Evolutionary conservation across 2,113 vertebrate genomes (phyloP).

Genomic region (Scophthalmus maximus): DNA sequence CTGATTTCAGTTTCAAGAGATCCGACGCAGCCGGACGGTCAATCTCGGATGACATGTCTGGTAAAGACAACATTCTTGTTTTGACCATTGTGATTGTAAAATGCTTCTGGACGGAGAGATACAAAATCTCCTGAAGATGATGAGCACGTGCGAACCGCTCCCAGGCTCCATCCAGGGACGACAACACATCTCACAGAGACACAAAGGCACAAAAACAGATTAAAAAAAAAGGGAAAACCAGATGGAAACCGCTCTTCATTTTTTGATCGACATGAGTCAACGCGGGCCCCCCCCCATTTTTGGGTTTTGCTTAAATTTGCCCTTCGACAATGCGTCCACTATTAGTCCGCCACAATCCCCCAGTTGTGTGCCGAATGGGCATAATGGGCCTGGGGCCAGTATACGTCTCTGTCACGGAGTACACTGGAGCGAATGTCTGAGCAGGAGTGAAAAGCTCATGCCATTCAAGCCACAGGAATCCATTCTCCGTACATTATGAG

Average conservation of each 20-base stretch:
- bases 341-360: conserved; percentile 8
- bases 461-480: conserved; percentile 50
- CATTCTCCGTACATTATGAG: conserved; percentile 38
- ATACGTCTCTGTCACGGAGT: background rate
- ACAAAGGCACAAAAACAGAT: conserved; percentile 31
- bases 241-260: background rate
- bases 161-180: conserved; percentile 41
- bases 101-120: conserved; percentile 21
- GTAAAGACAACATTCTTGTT: conserved; percentile 28
- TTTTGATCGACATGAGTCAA: conserved; percentile 2
- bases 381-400: background rate
- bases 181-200: too few species aligned
- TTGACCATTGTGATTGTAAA: conserved; percentile 19
- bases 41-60: conserved; percentile 30
- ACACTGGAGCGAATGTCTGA: conserved; percentile 19
- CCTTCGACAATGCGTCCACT: conserved; percentile 14
- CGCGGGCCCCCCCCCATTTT: background rate
- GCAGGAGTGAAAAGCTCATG: conserved; percentile 5
- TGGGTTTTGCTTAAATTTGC: conserved; percentile 23
- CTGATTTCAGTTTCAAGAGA: conserved; percentile 1
- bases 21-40: conserved; percentile 24
- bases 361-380: conserved; percentile 14
- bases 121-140: conserved; percentile 38
- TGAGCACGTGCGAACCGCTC: conserved; percentile 11
- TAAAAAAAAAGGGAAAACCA: conserved; percentile 3